Base-by-base conservation (phyloP, 2,888 invertebrate species). In the Ochropleura leucogaster region DNA sequence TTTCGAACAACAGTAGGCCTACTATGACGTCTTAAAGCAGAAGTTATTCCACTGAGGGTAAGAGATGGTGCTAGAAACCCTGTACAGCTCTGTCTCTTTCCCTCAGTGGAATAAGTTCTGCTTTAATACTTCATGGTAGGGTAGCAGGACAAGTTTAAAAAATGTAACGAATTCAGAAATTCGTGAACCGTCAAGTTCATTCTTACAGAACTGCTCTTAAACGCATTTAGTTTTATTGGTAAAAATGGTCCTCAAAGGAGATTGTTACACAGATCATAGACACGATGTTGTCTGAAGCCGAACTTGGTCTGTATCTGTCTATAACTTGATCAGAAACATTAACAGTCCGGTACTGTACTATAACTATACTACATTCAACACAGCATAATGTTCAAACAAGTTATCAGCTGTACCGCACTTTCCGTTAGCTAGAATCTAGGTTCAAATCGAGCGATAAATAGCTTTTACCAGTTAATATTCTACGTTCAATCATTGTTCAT, bases 361-460 rank as follows among this genome's bases (percentile, higher is more conserved):
- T 46, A 12, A 9, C 65, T 67, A 49, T n/a, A 57, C 30, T n/a
- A 57, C 30, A 9, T 53, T 42, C 57, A 57, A 18, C 16, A 53
- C 16, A 80, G 64, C 64, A 82, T 57, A 77, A 68, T 46, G 65
- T 74, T 72, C 70, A 69, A 65, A 83, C 80, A 62, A 83, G 68
- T 59, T 78, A 70, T 70, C 79, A 42, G 20, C 40, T 18, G 20
- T 20, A 65, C 68, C 73, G 83, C 68, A 68, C 30, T 72, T 72
- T 66, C 80, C 82, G 80, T 72, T 74, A 83, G 57, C 20, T 72
- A 69, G 49, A 74, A 82, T 72, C 80, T 80, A 79, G 74, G 71
- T 83, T 67, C 69, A 81, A 81, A 81, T 62, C 65, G 65, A 68
- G 59, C 77, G 69, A 74, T 81, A 81, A 73, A 81, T 65, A 72